phyloP scores from a whole-genome alignment of 2,113 vertebrate genomes.

The Odontesthes bonariensis region DNA sequence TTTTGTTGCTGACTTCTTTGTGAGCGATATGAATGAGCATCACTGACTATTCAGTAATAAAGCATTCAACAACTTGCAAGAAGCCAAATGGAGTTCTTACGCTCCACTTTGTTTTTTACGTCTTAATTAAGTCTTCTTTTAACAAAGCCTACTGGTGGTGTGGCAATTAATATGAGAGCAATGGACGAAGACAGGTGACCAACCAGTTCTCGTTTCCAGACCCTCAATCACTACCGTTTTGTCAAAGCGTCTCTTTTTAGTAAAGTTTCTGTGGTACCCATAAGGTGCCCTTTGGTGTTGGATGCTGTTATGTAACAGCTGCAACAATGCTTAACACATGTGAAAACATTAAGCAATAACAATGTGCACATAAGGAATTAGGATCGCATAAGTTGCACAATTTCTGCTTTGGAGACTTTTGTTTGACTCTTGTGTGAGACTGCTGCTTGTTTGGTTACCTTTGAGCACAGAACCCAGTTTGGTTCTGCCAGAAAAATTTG shows the following conservation, averaged over 20 bases:
- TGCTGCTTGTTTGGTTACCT: too few relatives aligned
- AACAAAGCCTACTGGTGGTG: not conserved
- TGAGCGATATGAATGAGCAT: not conserved
- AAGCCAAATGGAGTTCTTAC: not conserved
- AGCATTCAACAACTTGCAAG: not conserved
- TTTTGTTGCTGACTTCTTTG: not conserved
- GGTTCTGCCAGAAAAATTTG: too few relatives aligned
- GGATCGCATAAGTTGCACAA: not conserved
- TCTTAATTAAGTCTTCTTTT: not conserved
- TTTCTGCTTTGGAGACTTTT: not conserved
- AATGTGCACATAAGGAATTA: too few relatives aligned
- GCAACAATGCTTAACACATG: not conserved
- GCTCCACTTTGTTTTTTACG: not conserved
- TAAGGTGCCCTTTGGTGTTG: too few relatives aligned
- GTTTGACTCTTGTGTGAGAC: too few relatives aligned
- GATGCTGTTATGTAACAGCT: too few relatives aligned
- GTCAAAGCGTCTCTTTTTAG: too few relatives aligned
- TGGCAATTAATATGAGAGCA: not conserved
- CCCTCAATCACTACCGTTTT: too few relatives aligned
- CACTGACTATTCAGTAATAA: not conserved
- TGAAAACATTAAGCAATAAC: not conserved
- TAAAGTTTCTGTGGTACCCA: too few relatives aligned
- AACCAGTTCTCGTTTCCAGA: not conserved
- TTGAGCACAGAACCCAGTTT: too few relatives aligned
- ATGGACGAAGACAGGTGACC: not conserved